Base-by-base conservation (phyloP, 2,797 vertebrate genomes). In the Vespertilio murinus region DNA sequence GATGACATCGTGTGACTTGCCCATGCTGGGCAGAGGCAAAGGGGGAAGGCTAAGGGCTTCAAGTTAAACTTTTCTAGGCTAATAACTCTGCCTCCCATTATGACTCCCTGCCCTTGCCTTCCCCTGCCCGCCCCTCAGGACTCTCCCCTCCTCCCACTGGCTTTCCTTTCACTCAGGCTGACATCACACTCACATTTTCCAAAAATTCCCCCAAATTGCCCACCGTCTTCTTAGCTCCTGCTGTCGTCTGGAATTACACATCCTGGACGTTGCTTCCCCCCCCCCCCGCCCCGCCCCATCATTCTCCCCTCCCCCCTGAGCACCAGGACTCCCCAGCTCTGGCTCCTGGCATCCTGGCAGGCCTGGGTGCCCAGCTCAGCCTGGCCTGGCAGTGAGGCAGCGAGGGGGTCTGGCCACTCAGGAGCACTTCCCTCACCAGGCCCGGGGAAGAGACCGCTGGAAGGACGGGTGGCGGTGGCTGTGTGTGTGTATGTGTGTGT, bases 11-110 rank as follows among this genome's bases (percentile, higher is more conserved):
- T 67, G 80, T 85, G 70, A 92, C 75, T 81, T 78, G 71, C 40
- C 28, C 47, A 5, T 22, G 42, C 73, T 56, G 61, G 38, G 82
- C 25, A 69, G 69, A 65, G 61, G 54, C 2, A 7, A 6, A 6
- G 30, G n/a, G n/a, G 47, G 77, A 2, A 33, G 65, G 56, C 70
- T 25, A 12, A 17, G 78, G 52, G 33, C 64, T 91, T 87, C 89
- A 82, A 65, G 80, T 89, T 73, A 75, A 95, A 85, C 49, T 94
- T 97, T 93, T 93, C 74, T 95, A 83, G 79, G 84, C 90, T 80
- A 91, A 90, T 91, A 77, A 80, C 40, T 42, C 5, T 54, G 83
- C 65, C 52, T 92, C 79, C 30, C 59, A 25, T 92, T 82, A 88
- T 13, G 35, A 16, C 49, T 73, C 12, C 40, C 38, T 56, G 42